phyloP scores from a whole-genome alignment of 2,797 vertebrate genomes.

The Phylloscopus collybita region DNA sequence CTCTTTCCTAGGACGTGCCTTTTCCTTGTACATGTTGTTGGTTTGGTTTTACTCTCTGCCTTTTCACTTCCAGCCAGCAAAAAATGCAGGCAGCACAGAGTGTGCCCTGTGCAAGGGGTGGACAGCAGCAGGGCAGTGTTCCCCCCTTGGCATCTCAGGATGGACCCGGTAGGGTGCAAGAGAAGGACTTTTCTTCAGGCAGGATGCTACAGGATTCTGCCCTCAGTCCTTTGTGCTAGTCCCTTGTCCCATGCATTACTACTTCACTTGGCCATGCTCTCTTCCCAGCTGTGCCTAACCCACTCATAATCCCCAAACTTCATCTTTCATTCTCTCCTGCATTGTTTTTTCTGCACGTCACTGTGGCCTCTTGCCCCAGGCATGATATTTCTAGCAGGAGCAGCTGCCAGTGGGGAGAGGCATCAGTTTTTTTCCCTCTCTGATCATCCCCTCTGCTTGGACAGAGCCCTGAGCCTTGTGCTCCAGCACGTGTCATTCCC shows the following conservation, averaged over 20 bases:
- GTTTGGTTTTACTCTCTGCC: neutral
- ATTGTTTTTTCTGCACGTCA: neutral
- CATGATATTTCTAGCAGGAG: neutral
- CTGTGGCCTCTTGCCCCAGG: neutral
- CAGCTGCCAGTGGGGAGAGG: neutral
- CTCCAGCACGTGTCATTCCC: neutral
- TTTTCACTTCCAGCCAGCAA: neutral
- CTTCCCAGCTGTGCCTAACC: neutral
- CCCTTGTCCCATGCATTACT: neutral
- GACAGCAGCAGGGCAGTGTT: neutral
- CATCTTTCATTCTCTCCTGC: neutral
- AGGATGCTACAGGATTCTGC: neutral
- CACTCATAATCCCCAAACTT: neutral
- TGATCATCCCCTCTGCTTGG: neutral
- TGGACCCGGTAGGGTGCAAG: neutral
- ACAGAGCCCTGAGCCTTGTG: conserved; percentile 2
- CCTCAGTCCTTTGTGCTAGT: neutral
- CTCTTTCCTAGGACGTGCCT: conserved; percentile 53
- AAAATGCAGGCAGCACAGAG: neutral
- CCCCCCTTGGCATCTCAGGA: neutral
- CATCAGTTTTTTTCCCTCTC: neutral
- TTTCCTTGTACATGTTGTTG: neutral
- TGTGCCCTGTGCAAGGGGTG: neutral
- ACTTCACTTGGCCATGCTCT: neutral
- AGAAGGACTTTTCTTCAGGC: neutral